These are phyloP conservation scores for Thryonomys swinderianus DNA, from an alignment of 2,113 vertebrate species.

Conservation along the genomic window DNA sequence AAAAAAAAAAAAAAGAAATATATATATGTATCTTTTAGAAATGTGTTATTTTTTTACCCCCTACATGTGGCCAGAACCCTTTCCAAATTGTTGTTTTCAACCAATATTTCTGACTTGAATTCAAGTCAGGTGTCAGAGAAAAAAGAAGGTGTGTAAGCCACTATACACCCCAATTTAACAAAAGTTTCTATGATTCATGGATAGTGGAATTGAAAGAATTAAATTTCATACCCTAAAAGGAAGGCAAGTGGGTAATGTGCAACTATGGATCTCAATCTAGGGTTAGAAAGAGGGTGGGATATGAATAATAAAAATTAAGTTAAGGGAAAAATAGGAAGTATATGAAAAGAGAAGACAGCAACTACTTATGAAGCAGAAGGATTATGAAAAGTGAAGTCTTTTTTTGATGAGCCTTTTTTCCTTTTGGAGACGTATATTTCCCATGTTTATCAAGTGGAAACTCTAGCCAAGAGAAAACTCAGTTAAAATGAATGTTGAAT, in stretches of 20 bases:
- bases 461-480: constrained; percentile 6
- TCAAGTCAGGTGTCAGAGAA: background rate
- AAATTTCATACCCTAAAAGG: background rate
- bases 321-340: background rate
- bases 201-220: background rate
- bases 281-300: background rate
- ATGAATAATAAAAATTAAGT: constrained; percentile 16
- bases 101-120: background rate
- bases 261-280: background rate
- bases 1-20: too few species aligned
- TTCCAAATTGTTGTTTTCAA: background rate
- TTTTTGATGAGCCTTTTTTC: background rate
- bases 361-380: background rate
- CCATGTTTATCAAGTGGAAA: constrained; percentile 7
- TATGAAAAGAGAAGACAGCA: background rate
- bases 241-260: background rate
- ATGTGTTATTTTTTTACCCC: background rate
- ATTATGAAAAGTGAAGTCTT: background rate
- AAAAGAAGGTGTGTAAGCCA: background rate
- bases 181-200: background rate
- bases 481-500: background rate
- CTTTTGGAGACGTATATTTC: background rate
- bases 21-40: background rate
- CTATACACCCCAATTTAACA: background rate
- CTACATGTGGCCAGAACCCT: background rate